Percentiles rank a stretch among this genome's conserved stretches.
These are phyloP conservation scores for Ctenomys sociabilis DNA, from an alignment of 2,113 vertebrate genomes.

Conservation along the genomic window DNA sequence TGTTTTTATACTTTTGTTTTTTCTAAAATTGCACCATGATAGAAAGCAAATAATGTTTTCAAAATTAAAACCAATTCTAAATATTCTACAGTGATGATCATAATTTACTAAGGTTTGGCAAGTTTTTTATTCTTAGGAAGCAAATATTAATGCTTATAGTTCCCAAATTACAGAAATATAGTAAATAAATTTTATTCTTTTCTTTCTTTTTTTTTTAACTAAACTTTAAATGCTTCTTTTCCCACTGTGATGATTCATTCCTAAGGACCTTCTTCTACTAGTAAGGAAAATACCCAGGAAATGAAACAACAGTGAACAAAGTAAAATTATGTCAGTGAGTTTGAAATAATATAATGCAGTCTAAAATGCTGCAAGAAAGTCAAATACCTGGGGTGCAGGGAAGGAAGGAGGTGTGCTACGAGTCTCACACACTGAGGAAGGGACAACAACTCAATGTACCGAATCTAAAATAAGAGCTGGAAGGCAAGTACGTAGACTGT, in stretches of 20 bases:
- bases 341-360: not conserved
- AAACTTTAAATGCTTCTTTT: not conserved
- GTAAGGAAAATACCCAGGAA: not conserved
- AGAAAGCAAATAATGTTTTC: constrained; percentile 40
- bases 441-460: rapidly evolving
- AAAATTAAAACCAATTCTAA: constrained; percentile 42
- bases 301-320: not conserved
- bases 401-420: not conserved
- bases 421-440: not conserved
- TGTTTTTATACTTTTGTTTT: not conserved
- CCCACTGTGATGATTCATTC: not conserved
- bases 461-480: not conserved
- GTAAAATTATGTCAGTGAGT: not conserved
- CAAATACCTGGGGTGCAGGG: not conserved
- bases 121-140: not conserved
- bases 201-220: not conserved
- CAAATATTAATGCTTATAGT: not conserved
- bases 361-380: not conserved
- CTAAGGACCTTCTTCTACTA: not conserved
- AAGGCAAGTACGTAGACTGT: not conserved
- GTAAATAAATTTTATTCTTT: not conserved
- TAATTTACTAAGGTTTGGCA: constrained; percentile 3
- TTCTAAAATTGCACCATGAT: not conserved
- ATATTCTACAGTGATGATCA: not conserved
- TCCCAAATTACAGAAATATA: not conserved